These are phyloP conservation scores for Brachystomella parvula DNA, from an alignment of 1,140 invertebrate genomes.

Conservation along the genomic window DNA sequence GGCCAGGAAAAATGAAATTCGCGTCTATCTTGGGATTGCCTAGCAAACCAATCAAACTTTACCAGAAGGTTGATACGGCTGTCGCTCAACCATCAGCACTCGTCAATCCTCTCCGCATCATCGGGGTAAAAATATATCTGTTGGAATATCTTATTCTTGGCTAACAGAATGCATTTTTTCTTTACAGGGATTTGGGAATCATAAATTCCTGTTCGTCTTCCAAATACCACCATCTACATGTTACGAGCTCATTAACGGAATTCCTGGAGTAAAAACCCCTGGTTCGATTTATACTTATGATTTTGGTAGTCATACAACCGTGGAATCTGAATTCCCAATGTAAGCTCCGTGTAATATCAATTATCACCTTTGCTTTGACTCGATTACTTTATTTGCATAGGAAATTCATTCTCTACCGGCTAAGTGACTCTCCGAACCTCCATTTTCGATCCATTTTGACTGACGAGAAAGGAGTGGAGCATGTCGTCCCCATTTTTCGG, in stretches of 20 bases:
- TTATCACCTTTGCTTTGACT: not conserved
- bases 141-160: not conserved
- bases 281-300: not conserved
- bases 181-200: not conserved
- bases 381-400: not conserved
- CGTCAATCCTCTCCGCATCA: not conserved
- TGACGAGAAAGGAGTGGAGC: not conserved
- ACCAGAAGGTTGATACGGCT: not conserved
- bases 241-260: not conserved
- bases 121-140: not conserved
- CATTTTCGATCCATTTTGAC: constrained; percentile 4
- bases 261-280: not conserved
- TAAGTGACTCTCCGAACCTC: not conserved
- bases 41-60: not conserved
- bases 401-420: not conserved
- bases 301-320: not conserved
- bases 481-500: not conserved
- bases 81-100: not conserved
- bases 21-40: not conserved
- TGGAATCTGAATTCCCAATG: constrained; percentile 1
- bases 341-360: not conserved
- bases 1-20: not conserved
- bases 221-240: not conserved
- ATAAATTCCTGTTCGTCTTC: constrained; percentile 1
- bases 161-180: not conserved